phyloP scores from a whole-genome alignment of 2,113 vertebrate species.

The Blennius ocellaris region DNA sequence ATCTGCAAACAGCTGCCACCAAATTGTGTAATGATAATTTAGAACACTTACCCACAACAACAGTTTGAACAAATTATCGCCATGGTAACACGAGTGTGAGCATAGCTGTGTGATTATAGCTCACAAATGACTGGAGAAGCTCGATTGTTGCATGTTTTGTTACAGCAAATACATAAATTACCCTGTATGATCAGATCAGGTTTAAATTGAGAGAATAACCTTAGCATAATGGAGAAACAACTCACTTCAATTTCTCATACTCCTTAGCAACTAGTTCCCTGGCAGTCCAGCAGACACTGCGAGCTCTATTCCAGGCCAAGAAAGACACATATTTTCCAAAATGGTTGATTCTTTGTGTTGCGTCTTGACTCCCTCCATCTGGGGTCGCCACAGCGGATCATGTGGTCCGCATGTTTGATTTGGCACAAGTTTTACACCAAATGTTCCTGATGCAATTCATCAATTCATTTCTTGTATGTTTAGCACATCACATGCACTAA shows the following conservation, averaged over 20 bases:
- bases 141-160: neutral
- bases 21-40: neutral
- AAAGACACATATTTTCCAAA: neutral
- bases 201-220: neutral
- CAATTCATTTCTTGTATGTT: no score
- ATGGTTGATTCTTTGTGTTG: neutral
- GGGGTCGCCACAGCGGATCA: no score
- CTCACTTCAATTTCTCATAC: neutral
- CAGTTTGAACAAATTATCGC: no score
- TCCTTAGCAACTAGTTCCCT: neutral
- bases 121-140: neutral
- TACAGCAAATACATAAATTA: neutral
- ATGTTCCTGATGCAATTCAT: no score
- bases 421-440: no score
- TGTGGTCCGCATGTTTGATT: no score
- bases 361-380: no score
- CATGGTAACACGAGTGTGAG: neutral
- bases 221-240: neutral
- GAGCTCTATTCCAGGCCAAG: neutral
- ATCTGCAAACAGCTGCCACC: constrained; percentile 8
- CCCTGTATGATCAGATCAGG: neutral
- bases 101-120: neutral
- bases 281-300: neutral
- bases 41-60: neutral
- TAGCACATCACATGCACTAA: no score